Evolutionary conservation across 2,113 vertebrate species (phyloP).

Genomic region (Polypterus bichir): DNA sequence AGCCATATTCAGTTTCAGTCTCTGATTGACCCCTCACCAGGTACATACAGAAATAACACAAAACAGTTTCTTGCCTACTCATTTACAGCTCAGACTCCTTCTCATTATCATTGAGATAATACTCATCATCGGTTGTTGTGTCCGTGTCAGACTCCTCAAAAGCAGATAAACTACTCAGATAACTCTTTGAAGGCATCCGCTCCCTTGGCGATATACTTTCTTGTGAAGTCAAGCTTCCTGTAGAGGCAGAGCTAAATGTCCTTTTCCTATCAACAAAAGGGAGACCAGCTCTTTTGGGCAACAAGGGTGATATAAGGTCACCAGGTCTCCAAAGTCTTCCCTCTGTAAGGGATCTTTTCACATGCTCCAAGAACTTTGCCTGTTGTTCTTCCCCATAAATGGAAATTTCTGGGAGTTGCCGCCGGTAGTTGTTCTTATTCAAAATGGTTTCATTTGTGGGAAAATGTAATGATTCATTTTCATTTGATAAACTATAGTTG

Average conservation of each 20-base stretch:
- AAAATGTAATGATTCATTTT: conserved; percentile 29
- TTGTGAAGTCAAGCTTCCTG: conserved; percentile 28
- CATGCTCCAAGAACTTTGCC: conserved; percentile 53
- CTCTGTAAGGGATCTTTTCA: conserved; percentile 57
- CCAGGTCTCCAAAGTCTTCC: conserved; percentile 59
- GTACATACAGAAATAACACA: no score
- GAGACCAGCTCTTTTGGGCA: conserved; percentile 31
- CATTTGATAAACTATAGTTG: conserved; percentile 40
- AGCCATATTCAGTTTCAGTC: conserved; percentile 20
- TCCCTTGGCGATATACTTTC: conserved; percentile 39
- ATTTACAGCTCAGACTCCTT: conserved; percentile 62
- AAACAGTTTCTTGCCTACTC: no score
- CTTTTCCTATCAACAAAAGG: conserved; percentile 16
- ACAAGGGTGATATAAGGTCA: conserved; percentile 50
- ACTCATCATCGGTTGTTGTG: conserved; percentile 87
- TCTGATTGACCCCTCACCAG: not conserved
- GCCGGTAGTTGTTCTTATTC: conserved; percentile 38
- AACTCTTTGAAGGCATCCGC: conserved; percentile 33
- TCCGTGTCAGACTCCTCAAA: conserved; percentile 71
- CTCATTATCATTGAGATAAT: conserved; percentile 65
- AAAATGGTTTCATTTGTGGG: conserved; percentile 18
- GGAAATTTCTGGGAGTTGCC: conserved; percentile 52
- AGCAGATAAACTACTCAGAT: conserved; percentile 30
- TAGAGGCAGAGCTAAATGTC: conserved; percentile 34
- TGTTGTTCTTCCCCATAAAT: conserved; percentile 66